Conservation (phyloP, 2,113 vertebrate genomes). For the Colossoma macropomum region DNA sequence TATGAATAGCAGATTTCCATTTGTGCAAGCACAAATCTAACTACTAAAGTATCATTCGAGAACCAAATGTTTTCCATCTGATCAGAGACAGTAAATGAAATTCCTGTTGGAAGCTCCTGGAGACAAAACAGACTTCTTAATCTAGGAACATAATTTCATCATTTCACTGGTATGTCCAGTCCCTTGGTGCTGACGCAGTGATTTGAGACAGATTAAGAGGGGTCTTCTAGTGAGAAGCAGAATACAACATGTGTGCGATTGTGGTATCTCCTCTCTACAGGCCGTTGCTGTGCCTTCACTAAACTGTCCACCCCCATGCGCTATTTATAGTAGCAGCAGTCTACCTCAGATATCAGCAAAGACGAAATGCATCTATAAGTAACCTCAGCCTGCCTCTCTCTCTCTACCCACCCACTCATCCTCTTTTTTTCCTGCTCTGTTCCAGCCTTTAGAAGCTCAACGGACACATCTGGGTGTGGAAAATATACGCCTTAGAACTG, state of each 20-base stretch:
- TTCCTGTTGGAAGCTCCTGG: too few relatives aligned
- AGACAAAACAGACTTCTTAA: not conserved
- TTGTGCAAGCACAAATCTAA: too few relatives aligned
- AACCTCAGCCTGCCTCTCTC: slow-evolving; percentile 26
- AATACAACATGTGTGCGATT: not conserved
- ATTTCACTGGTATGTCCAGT: not conserved
- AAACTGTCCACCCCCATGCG: slow-evolving; percentile 52
- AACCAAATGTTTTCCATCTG: not conserved
- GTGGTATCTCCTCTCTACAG: not conserved
- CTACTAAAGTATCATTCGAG: not conserved
- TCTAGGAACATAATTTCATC: not conserved
- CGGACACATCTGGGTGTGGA: not conserved
- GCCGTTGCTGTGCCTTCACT: slow-evolving; percentile 44
- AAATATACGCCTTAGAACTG: not conserved
- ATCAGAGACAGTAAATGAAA: not conserved
- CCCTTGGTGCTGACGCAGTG: not conserved
- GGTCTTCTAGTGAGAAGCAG: slow-evolving; percentile 18
- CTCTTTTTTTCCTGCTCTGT: slow-evolving; percentile 8
- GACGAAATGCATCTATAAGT: slow-evolving; percentile 59
- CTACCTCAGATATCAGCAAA: slow-evolving; percentile 56
- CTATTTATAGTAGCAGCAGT: slow-evolving; percentile 57
- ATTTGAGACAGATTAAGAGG: slow-evolving; percentile 16
- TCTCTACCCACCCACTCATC: not conserved
- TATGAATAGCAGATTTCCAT: too few relatives aligned
- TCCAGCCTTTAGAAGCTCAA: not conserved